Percentiles rank a stretch among this genome's conserved stretches.
Conservation (phyloP, 1,140 invertebrate genomes). For the Drosophila equinoxialis region DNA sequence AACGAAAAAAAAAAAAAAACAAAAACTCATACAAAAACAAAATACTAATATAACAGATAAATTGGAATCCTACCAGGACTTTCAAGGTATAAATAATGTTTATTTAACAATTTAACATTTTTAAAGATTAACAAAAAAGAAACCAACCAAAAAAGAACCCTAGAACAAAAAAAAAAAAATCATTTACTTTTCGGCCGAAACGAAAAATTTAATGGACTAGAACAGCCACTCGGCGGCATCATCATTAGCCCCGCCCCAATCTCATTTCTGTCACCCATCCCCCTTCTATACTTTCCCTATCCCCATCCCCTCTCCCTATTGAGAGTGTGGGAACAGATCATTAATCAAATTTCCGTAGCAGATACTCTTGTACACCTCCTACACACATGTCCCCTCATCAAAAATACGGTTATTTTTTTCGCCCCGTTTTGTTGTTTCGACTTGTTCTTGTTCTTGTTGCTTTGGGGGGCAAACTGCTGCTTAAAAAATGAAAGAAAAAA, state of each 20-base stretch:
- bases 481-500: slow-evolving; percentile 55
- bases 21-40: background rate
- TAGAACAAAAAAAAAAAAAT: slow-evolving; percentile 38
- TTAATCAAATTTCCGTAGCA: slow-evolving; percentile 73
- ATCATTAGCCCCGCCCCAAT: slow-evolving; percentile 63
- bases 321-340: slow-evolving; percentile 46
- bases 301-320: background rate
- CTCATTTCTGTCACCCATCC: background rate
- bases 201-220: slow-evolving; percentile 68
- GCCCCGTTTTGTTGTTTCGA: background rate
- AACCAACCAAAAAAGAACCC: slow-evolving; percentile 34
- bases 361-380: slow-evolving; percentile 45
- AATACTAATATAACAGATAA: slow-evolving; percentile 73
- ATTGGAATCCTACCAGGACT: slow-evolving; percentile 83
- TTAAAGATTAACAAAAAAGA: slow-evolving; percentile 44
- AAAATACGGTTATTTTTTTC: background rate
- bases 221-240: slow-evolving; percentile 53
- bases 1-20: slow-evolving; percentile 35
- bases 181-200: slow-evolving; percentile 52
- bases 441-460: slow-evolving; percentile 17
- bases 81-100: slow-evolving; percentile 79
- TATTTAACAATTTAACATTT: slow-evolving; percentile 73
- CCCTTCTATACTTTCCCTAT: background rate
- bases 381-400: slow-evolving; percentile 27
- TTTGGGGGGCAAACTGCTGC: slow-evolving; percentile 49